Evolutionary conservation across 23 tunicate genomes (phyloP), one percentile per base, ranked within the genome.

Genomic region (Styela plicata): DNA sequence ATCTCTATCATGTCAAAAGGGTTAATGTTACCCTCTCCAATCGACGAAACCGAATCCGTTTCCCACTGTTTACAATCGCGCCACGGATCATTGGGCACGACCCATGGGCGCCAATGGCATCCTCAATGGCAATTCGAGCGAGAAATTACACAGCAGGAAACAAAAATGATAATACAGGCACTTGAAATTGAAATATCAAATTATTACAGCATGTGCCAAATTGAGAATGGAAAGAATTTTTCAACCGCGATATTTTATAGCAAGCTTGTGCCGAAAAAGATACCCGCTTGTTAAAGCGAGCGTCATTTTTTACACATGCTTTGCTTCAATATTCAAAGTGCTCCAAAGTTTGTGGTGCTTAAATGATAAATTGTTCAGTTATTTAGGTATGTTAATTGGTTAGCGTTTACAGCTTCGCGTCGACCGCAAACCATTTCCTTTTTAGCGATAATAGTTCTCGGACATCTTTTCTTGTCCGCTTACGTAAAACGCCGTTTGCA

Each of bases 31-130:
- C 35, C 7, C 36, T 33, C 77, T 71, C n/a, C 77, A 26, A 32
- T 34, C 34, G 32, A 7, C 77, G 77, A 28, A 71, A 71, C 35
- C 24, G 36, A 36, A 71, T 71, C 32, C 57, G 5, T 34, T 66
- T 31, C 77, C 36, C 36, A 3, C 77, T 28, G 77, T 26, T 27
- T 71, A 71, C 77, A 71, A 71, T 71, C 34, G 35, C 77, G 36
- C 29, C 34, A 71, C 77, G 37, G 36, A 32, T 32, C 37, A 71
- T 33, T 71, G 77, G 13, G 7, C 77, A 34, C 77, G 77, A 31
- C 77, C 24, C 32, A 32, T 2, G 23, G 77, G 36, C 77, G 34
- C 77, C 77, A 71, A 32, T 19, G 24, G 5, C 17, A 71, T 71
- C 77, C 77, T 21, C 17, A 66, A 44, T 44, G 7, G 13, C 13